A percentile compares a stretch with the other conserved stretches of the same genome.
phyloP scores from a whole-genome alignment of 2,113 vertebrate genomes.

The Falco punctatus region DNA sequence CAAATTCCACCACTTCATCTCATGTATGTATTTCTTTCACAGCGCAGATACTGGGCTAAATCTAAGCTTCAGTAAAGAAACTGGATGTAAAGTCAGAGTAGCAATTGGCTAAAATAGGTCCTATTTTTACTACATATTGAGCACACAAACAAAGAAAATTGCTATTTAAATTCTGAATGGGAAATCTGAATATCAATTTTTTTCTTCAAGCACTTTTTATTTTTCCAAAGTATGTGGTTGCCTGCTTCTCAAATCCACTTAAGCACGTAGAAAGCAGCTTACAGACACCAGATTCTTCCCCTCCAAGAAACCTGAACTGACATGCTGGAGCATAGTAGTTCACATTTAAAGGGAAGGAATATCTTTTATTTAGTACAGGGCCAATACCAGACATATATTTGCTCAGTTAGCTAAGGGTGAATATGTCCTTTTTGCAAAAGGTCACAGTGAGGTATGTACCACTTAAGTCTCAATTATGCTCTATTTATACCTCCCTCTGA shows the following conservation, averaged over 20 bases:
- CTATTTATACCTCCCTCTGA: constrained; percentile 23
- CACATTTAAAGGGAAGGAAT: constrained; percentile 30
- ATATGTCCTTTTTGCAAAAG: not conserved
- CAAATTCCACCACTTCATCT: constrained; percentile 38
- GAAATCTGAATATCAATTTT: constrained; percentile 13
- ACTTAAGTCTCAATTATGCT: constrained; percentile 16
- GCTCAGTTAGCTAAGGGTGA: constrained; percentile 12
- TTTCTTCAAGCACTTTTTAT: not conserved
- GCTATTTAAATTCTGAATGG: constrained; percentile 38
- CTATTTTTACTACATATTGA: constrained; percentile 14
- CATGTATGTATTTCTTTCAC: not conserved
- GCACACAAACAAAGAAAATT: not conserved
- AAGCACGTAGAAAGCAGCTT: constrained; percentile 48
- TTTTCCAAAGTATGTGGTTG: not conserved
- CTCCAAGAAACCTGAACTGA: constrained; percentile 19
- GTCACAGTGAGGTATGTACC: not conserved
- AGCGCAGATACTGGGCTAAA: not conserved
- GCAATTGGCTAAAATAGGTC: not conserved
- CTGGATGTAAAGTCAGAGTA: not conserved
- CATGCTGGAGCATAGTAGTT: not conserved
- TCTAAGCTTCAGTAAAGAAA: constrained; percentile 20
- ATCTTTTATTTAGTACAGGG: constrained; percentile 22
- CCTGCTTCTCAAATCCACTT: constrained; percentile 22
- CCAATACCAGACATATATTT: constrained; percentile 13
- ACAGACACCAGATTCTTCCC: constrained; percentile 38